A percentile compares a stretch with the other conserved stretches of the same genome.
These are phyloP conservation scores for Lysandra bellargus DNA, from an alignment of 2,888 invertebrate genomes.

Conservation along the genomic window DNA sequence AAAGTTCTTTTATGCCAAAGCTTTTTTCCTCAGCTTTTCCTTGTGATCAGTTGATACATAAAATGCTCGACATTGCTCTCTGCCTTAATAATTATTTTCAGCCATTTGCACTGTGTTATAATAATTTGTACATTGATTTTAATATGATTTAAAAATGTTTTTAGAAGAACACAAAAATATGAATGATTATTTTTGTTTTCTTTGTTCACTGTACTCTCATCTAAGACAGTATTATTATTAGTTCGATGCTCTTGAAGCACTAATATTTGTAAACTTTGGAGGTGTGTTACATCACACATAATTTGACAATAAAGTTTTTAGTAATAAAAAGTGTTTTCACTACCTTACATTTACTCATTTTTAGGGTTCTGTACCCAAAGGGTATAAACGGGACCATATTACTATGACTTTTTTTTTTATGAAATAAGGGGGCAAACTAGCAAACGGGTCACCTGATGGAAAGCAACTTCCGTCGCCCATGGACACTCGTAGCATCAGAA, in stretches of 20 bases:
- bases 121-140: slow-evolving; percentile 1
- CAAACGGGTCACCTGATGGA: too few species aligned
- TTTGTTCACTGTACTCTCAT: neutral
- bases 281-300: slow-evolving; percentile 57
- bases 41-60: neutral
- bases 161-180: slow-evolving; percentile 10
- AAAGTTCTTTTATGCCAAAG: slow-evolving; percentile 33
- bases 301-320: slow-evolving; percentile 71
- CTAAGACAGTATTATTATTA: slow-evolving; percentile 57
- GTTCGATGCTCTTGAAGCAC: slow-evolving; percentile 64
- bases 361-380: too few species aligned
- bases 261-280: slow-evolving; percentile 54
- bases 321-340: slow-evolving; percentile 45
- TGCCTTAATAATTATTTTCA: neutral
- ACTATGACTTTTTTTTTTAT: too few species aligned
- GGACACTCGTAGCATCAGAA: too few species aligned
- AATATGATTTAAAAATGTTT: neutral
- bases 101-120: neutral
- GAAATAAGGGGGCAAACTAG: too few species aligned
- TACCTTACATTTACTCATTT: too few species aligned
- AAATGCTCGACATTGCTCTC: neutral
- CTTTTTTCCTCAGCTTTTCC: neutral
- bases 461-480: too few species aligned
- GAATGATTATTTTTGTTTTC: neutral
- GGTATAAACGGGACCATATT: too few species aligned